These are phyloP conservation scores for Trichopria drosophilae DNA, from an alignment of 2,888 invertebrate species.

Conservation along the genomic window DNA sequence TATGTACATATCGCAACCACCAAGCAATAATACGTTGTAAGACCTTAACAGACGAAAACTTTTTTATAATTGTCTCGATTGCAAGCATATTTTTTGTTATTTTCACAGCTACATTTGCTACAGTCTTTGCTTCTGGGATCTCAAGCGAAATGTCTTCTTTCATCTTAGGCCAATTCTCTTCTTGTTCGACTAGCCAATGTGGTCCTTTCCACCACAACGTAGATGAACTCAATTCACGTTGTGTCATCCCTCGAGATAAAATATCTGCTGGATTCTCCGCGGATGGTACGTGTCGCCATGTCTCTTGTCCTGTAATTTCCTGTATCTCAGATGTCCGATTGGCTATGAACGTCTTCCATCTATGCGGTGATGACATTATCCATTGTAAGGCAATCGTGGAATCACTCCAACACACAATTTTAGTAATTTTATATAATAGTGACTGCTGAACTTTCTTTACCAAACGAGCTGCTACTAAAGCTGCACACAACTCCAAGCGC, in stretches of 20 bases:
- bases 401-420: neutral
- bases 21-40: no score
- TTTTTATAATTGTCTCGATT: no score
- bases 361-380: neutral
- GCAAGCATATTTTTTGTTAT: no score
- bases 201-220: neutral
- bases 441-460: no score
- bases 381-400: neutral
- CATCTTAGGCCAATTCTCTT: neutral
- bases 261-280: constrained; percentile 10
- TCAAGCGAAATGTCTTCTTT: no score
- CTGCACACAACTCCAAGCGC: no score
- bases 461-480: no score
- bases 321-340: neutral
- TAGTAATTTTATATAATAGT: no score
- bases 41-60: no score
- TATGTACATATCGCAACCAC: no score
- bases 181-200: neutral
- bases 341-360: neutral
- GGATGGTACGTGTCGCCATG: no score
- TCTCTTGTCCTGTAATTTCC: neutral
- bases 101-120: neutral
- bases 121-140: neutral
- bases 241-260: neutral
- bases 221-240: neutral